Evolutionary conservation across 2,113 vertebrate genomes (phyloP), one percentile per base, ranked within the genome.

Genomic region (Mirza zaza): DNA sequence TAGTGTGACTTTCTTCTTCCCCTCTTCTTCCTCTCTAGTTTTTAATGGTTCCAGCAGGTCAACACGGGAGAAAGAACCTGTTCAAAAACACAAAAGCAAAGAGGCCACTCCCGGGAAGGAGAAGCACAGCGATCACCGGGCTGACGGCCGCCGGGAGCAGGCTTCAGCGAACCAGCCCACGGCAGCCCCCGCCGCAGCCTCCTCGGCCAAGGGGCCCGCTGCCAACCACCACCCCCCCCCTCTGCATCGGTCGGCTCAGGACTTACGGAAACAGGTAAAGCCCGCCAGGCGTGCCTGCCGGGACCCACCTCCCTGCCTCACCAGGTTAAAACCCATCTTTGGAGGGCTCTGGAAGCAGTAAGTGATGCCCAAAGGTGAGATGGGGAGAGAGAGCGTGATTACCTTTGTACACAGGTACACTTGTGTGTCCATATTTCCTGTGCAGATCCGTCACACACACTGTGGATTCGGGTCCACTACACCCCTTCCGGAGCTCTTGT

Each of bases 181-280:
- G 73, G 55, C 98, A 57, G 90, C 97, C 92, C 98, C 99, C 90
- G 98, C 99, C 98, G 97, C 98, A 52, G 98, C 98, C 97, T 98
- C 99, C 98, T 98, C 97, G 5, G 96, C 98, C 95, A 99, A 99
- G 98, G 99, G 98, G 98, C 98, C 98, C 48, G 96, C 98, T 23
- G 97, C 99, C 98, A 99, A 98, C 93, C 99, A 99, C 94, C 99
- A 99, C 92, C 99, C 99, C 98, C 98, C 99, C 91, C 94, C 99
- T 92, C 98, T 98, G 96, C 99, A 99, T 98, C 99, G 99, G 98
- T 98, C 99, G 91, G 99, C 99, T 97, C 99, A 99, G 99, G 99
- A 99, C 98, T 99, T 99, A 97, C 98, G 99, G 98, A 99, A 99
- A 98, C 99, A 99, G 99, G 99, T 99, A 98, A 97, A 4, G 36